Base-by-base conservation (phyloP, 2,888 invertebrate genomes). In the Phrixothrix hirtus region DNA sequence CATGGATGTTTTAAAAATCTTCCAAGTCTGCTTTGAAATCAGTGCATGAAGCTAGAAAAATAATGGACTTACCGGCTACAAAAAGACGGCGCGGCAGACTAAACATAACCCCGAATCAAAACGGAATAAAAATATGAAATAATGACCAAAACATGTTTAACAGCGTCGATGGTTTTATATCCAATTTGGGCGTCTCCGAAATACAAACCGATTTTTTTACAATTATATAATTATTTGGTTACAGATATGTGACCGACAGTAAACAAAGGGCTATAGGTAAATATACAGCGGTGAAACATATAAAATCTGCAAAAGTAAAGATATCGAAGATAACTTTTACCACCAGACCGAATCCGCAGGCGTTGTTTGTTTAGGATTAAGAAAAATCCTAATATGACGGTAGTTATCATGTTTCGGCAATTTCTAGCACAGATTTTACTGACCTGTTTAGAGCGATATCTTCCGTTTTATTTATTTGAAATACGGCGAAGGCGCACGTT, bases 341-440 rank as follows among this genome's bases (percentile, higher is more conserved):
- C 56, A 21, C 7, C 7, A 21, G 7, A 21, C 21, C 21, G 21
- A 21, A 5, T 21, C 21, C 21, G 21, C 21, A 21, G 21, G 7
- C 4, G 55, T 35, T 68, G 67, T 69, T 70, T 69, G 59, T 60
- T 62, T 61, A 69, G 67, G 68, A 68, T 68, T 67, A 65, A 27
- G 39, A 29, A 58, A 60, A 65, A 68, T 68, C 68, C 68, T 55
- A 60, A 58, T 50, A 61, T 60, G 64, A 61, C 31, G 59, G 64
- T 61, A 60, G 63, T 67, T 68, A 67, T 66, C 70, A 68, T 66
- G 70, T 69, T 69, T 65, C 67, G 62, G 68, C 67, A 60, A 61
- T 70, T 69, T 34, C 58, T 59, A 55, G 35, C 38, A 41, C 59
- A 36, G 58, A 61, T 60, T 62, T 57, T 55, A 53, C 49, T 46